Base-by-base conservation (phyloP, 2,113 vertebrate species). In the Colius striatus region DNA sequence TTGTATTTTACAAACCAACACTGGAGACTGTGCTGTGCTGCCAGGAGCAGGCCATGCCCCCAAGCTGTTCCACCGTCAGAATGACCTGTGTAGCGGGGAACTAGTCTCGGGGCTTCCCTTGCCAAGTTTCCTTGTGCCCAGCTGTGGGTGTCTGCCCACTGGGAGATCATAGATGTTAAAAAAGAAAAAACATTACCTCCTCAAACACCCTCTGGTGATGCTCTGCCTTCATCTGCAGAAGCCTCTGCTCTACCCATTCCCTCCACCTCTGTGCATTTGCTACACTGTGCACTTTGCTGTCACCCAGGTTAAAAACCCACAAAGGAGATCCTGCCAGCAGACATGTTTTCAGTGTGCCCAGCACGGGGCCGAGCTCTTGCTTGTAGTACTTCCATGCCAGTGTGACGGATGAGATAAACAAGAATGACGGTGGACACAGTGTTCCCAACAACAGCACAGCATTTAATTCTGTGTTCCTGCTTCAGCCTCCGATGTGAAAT, bases 101-200 rank as follows among this genome's bases (percentile, higher is more conserved):
- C 16, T 17, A 51, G 30, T 30, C 57, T 16, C 0, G 0, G 32
- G 30, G 10, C 3, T 38, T n/a, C 51, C 51, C 2, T 0, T n/a
- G 34, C 30, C 5, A 23, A 22, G 47, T 62, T 34, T 51, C 13
- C 68, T 65, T 53, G 58, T 58, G 54, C 21, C 26, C 29, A 47
- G 26, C 7, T 61, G 20, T 0, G 0, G 15, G 6, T 23, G 8
- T 17, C 15, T 10, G 16, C 17, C 29, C 2, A 5, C 60, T 41
- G n/a, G 3, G 38, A 51, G 17, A 16, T 51, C 34, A 63, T 2
- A 63, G 45, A 45, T 25, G 30, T 45, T 17, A 75, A 81, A 78
- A 86, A 54, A 47, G 14, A 60, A 70, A 55, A 57, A 27, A 11
- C 2, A 0, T 9, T 10, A 47, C 58, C 72, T 86, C 36, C 36